Evolutionary conservation across 2,113 vertebrate species (phyloP).

Genomic region (Porphyrio hochstetteri): DNA sequence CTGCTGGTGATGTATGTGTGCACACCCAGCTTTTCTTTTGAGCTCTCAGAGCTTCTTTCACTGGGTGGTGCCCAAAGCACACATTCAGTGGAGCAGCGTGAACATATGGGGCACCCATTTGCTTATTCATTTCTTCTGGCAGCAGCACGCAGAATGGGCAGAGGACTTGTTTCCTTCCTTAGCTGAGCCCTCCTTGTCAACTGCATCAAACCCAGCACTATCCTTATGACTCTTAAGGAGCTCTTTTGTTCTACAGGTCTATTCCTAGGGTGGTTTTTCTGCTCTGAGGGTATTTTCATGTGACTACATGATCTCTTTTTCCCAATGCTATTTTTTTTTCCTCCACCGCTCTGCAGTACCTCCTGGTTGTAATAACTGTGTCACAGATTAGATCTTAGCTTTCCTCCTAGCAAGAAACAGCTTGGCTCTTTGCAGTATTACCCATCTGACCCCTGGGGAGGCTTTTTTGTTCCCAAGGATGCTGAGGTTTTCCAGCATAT

Average conservation of each 20-base stretch:
- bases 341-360: not conserved
- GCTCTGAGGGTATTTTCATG: not conserved
- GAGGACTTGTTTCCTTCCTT: not conserved
- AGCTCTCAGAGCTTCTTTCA: not conserved
- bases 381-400: not conserved
- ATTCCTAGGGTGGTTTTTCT: not conserved
- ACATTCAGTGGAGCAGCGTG: not conserved
- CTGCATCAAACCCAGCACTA: not conserved
- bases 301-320: not conserved
- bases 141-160: not conserved
- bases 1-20: not conserved
- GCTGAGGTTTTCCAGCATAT: not conserved
- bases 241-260: not conserved
- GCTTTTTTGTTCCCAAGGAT: not conserved
- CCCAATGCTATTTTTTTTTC: not conserved
- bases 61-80: conserved; percentile 31
- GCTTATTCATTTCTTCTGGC: conserved; percentile 55
- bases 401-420: not conserved
- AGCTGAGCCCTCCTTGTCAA: not conserved
- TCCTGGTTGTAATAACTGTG: not conserved
- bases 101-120: conserved; percentile 56
- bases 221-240: not conserved
- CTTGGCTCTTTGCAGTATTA: not conserved
- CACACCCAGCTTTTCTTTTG: not conserved
- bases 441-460: not conserved